Percentiles rank a stretch among this genome's conserved stretches.
Evolutionary conservation across 2,797 vertebrate genomes (phyloP).

Genomic region (Parambassis ranga): DNA sequence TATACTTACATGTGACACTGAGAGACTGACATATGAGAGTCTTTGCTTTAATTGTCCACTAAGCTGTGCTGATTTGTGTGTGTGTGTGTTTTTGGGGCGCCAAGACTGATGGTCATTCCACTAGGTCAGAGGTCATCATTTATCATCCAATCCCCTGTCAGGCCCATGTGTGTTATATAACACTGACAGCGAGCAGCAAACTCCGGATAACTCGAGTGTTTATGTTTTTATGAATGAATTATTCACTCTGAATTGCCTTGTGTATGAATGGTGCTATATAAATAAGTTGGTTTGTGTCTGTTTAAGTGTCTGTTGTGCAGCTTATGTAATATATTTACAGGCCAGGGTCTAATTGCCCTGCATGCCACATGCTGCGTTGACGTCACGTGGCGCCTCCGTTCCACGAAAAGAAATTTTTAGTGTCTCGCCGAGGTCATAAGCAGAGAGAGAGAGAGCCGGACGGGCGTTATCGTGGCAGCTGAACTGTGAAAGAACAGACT

Average conservation of each 20-base stretch:
- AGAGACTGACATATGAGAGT: not conserved
- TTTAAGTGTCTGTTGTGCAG: constrained; percentile 15
- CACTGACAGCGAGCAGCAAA: not conserved
- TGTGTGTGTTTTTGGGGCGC: not conserved
- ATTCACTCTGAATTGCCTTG: too few relatives aligned
- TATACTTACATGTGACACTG: not conserved
- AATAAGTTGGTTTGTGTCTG: not conserved
- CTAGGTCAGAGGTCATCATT: constrained; percentile 38
- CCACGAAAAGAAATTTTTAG: constrained; percentile 34
- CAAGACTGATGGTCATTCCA: constrained; percentile 1
- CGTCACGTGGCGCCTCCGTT: not conserved
- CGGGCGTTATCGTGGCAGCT: constrained; percentile 42
- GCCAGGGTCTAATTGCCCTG: not conserved
- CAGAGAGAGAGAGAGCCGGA: not conserved
- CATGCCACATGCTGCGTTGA: not conserved
- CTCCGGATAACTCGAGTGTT: not conserved
- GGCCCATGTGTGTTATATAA: constrained; percentile 35
- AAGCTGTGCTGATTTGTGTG: constrained; percentile 16
- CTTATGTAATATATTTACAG: constrained; percentile 39
- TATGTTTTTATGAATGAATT: too few relatives aligned
- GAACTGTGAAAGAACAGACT: constrained; percentile 49
- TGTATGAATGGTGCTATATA: too few relatives aligned
- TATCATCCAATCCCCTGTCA: constrained; percentile 1
- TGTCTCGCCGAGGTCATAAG: not conserved
- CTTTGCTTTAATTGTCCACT: not conserved